These are phyloP conservation scores for Limanda limanda DNA, from an alignment of 2,113 vertebrate species.

Conservation along the genomic window DNA sequence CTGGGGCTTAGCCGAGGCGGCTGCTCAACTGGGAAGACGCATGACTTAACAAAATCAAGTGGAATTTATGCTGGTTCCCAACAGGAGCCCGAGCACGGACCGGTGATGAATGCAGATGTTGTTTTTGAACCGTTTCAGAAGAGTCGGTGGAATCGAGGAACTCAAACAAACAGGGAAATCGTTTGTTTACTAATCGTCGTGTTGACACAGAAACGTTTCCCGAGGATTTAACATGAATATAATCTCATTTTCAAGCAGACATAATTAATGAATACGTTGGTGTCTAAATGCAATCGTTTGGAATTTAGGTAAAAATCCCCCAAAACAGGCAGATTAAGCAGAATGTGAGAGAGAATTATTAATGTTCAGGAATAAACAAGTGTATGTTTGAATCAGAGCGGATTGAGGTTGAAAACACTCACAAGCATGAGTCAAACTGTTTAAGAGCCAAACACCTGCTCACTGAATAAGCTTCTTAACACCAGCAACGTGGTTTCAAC, in stretches of 20 bases:
- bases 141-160: slow-evolving; percentile 3
- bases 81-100: slow-evolving; percentile 3
- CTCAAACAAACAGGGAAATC: neutral
- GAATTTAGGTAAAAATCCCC: too few relatives aligned
- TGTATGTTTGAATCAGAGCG: too few relatives aligned
- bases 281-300: too few relatives aligned
- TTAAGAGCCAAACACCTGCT: too few relatives aligned
- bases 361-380: too few relatives aligned
- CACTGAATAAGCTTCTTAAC: too few relatives aligned
- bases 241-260: neutral
- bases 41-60: slow-evolving; percentile 42
- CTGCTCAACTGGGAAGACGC: slow-evolving; percentile 16
- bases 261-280: neutral
- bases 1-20: slow-evolving; percentile 26
- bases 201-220: neutral
- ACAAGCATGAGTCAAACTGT: too few relatives aligned
- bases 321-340: too few relatives aligned
- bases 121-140: slow-evolving; percentile 17
- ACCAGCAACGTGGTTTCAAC: too few relatives aligned
- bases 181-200: neutral
- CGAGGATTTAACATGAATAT: neutral
- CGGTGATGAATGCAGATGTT: neutral
- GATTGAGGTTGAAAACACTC: too few relatives aligned
- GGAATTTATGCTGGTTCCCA: slow-evolving; percentile 42
- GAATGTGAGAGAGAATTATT: too few relatives aligned